Evolutionary conservation across 2,113 vertebrate species (phyloP).

Genomic region (Stegostoma tigrinum): DNA sequence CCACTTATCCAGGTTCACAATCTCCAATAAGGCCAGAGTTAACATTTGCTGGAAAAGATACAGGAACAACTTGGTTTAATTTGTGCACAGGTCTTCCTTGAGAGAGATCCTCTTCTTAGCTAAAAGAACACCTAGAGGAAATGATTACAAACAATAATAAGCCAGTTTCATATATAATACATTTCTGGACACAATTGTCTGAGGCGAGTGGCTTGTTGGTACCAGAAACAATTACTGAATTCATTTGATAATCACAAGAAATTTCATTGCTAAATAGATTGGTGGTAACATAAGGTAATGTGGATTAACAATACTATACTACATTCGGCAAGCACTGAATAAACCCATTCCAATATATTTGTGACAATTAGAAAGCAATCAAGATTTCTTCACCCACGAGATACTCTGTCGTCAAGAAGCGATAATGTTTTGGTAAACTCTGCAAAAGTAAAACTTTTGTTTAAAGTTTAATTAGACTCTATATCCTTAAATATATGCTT

Average conservation of each 20-base stretch:
- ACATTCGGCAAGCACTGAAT: neutral
- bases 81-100: neutral
- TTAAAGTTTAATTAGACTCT: neutral
- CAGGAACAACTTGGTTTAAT: neutral
- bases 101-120: neutral
- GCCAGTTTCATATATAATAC: neutral
- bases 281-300: neutral
- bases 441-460: neutral
- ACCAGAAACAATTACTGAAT: neutral
- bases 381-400: neutral
- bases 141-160: neutral
- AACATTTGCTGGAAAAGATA: neutral
- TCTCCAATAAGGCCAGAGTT: neutral
- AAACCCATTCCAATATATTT: neutral
- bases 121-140: neutral
- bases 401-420: neutral
- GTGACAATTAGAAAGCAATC: neutral
- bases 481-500: neutral
- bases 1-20: neutral
- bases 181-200: neutral
- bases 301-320: neutral
- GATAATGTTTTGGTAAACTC: neutral
- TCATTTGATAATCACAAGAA: neutral
- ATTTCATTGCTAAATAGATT: neutral
- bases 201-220: neutral